Evolutionary conservation across 2,113 vertebrate genomes (phyloP).

Genomic region (Heloderma charlesbogerti): DNA sequence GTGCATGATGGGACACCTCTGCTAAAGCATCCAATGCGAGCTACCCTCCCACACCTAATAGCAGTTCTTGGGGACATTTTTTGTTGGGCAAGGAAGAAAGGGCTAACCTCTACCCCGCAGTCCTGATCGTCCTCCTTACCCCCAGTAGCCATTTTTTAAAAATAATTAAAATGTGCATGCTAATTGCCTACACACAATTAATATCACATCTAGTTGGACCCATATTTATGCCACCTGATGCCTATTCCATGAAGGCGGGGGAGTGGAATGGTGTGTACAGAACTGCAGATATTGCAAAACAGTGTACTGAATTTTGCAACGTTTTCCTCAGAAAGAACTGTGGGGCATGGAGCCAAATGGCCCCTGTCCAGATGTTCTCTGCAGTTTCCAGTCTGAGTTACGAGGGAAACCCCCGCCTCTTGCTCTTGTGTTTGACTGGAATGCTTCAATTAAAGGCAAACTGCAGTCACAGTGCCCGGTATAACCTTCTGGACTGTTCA

Average conservation of each 20-base stretch:
- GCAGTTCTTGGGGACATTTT: background rate
- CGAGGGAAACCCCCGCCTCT: background rate
- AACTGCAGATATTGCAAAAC: slow-evolving; percentile 18
- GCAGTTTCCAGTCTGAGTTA: background rate
- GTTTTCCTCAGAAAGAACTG: background rate
- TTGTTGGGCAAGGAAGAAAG: background rate
- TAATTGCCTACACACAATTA: background rate
- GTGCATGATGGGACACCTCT: background rate
- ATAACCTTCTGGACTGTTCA: background rate
- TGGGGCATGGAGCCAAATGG: background rate
- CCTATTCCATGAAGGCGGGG: background rate
- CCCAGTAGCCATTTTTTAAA: background rate
- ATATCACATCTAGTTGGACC: background rate
- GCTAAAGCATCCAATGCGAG: background rate
- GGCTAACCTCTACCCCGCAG: background rate
- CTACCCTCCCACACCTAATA: background rate
- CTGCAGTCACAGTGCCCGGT: accelerated
- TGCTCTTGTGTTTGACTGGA: background rate
- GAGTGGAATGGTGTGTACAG: background rate
- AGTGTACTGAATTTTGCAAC: background rate
- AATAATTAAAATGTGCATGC: background rate
- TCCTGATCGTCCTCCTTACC: background rate
- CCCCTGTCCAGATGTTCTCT: slow-evolving; percentile 15
- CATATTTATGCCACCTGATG: background rate
- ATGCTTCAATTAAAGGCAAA: background rate